Percentiles rank a stretch among this genome's conserved stretches.
Conservation (phyloP, 2,797 vertebrate species). For the Leucoraja ocellata region DNA sequence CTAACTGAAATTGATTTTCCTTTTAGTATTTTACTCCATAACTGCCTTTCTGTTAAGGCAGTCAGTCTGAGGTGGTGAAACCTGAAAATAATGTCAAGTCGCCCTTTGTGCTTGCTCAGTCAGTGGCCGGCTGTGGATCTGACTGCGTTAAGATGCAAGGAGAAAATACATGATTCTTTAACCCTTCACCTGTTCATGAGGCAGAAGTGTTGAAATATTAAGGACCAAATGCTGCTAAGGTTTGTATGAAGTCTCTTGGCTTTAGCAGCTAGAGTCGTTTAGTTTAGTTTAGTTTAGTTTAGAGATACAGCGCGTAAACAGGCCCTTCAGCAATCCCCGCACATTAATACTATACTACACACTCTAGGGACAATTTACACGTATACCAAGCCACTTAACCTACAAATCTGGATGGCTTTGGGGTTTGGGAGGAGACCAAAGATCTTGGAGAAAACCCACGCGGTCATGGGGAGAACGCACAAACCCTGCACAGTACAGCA, state of each 20-base stretch:
- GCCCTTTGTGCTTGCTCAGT: neutral
- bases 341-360: too few relatives aligned
- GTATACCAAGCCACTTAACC: too few relatives aligned
- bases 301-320: too few relatives aligned
- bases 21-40: constrained; percentile 6
- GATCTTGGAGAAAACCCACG: too few relatives aligned
- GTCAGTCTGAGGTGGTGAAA: constrained; percentile 9
- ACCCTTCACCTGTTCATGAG: constrained; percentile 20
- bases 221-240: neutral
- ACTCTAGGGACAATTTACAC: too few relatives aligned
- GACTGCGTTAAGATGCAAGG: neutral
- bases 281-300: too few relatives aligned
- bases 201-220: neutral
- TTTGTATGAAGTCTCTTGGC: neutral
- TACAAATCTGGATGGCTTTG: too few relatives aligned
- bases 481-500: too few relatives aligned
- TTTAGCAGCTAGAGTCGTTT: neutral
- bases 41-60: neutral
- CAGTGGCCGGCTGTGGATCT: neutral
- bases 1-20: constrained; percentile 21
- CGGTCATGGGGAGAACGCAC: too few relatives aligned
- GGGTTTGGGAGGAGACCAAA: too few relatives aligned
- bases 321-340: too few relatives aligned
- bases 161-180: neutral
- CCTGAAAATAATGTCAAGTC: constrained; percentile 16